Evolutionary conservation across 2,113 vertebrate species (phyloP).

Genomic region (Phoenicopterus ruber): DNA sequence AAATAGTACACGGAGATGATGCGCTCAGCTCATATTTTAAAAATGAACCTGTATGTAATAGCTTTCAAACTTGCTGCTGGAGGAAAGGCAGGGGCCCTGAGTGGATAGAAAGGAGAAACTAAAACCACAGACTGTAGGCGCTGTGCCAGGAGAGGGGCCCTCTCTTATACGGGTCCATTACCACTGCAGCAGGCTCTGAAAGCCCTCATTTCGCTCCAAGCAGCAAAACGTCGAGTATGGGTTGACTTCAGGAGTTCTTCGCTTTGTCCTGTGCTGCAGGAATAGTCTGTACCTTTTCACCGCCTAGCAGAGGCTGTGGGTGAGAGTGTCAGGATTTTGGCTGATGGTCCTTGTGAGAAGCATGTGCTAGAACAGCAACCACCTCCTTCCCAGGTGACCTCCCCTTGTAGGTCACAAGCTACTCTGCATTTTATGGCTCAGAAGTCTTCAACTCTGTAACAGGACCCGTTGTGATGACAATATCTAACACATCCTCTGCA

Average conservation of each 20-base stretch:
- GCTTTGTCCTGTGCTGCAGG: neutral
- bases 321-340: neutral
- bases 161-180: neutral
- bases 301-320: neutral
- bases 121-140: neutral
- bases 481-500: neutral
- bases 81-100: neutral
- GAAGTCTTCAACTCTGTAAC: neutral
- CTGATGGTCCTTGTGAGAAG: neutral
- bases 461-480: neutral
- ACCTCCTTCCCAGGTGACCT: neutral
- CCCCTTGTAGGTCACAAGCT: neutral
- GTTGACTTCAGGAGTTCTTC: neutral
- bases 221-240: neutral
- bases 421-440: neutral
- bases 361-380: neutral
- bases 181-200: neutral
- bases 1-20: neutral
- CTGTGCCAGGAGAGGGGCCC: neutral
- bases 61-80: neutral
- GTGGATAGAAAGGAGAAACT: neutral
- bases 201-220: neutral
- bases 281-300: neutral
- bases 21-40: conserved; percentile 20
- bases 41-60: conserved; percentile 28